phyloP scores from a whole-genome alignment of 2,888 invertebrate genomes.

The Leucania comma region DNA sequence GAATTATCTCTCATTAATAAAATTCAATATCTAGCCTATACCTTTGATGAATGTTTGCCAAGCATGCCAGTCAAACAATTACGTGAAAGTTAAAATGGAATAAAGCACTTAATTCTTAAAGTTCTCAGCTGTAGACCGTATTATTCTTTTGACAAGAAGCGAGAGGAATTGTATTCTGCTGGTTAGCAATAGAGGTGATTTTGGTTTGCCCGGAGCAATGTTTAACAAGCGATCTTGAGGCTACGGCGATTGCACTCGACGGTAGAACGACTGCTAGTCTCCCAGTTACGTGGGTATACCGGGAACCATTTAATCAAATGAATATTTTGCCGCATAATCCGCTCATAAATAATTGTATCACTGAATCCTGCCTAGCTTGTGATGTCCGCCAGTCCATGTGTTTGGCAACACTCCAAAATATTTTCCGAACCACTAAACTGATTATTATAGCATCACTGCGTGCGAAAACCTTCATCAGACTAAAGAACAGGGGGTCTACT shows the following conservation, averaged over 20 bases:
- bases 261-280: conserved; percentile 63
- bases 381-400: conserved; percentile 15
- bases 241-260: conserved; percentile 68
- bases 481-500: too few species aligned
- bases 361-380: conserved; percentile 28
- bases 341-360: conserved; percentile 29
- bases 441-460: conserved; percentile 35
- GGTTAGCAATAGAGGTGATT: conserved; percentile 53
- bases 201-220: conserved; percentile 47
- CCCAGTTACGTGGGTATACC: conserved; percentile 50
- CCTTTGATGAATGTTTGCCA: conserved; percentile 14
- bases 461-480: conserved; percentile 31
- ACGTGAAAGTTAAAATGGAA: conserved; percentile 73
- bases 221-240: conserved; percentile 75
- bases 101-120: conserved; percentile 75
- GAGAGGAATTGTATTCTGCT: conserved; percentile 45
- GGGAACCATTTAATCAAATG: conserved; percentile 62
- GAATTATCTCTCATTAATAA: conserved; percentile 11
- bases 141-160: conserved; percentile 62
- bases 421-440: conserved; percentile 55
- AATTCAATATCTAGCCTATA: conserved; percentile 1
- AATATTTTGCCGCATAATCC: conserved; percentile 54
- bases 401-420: conserved; percentile 53
- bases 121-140: conserved; percentile 66
- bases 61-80: conserved; percentile 65